These are phyloP conservation scores for Pyralis farinalis DNA, from an alignment of 2,888 invertebrate genomes.

Conservation along the genomic window DNA sequence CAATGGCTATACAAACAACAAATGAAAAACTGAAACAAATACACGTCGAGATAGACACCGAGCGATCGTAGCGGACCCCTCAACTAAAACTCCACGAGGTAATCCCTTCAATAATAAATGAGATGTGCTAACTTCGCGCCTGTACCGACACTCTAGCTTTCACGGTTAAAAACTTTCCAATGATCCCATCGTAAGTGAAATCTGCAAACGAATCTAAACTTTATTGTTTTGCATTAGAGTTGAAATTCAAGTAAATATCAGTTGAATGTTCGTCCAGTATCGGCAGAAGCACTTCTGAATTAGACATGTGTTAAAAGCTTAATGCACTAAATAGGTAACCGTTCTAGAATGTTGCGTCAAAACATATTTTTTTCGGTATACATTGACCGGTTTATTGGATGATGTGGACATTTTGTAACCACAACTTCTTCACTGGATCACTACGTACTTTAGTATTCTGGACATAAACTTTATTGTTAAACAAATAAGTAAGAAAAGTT, in stretches of 20 bases:
- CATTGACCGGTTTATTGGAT: constrained; percentile 22
- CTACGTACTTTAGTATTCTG: no score
- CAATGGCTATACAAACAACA: no score
- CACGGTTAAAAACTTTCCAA: constrained; percentile 51
- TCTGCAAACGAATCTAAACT: constrained; percentile 27
- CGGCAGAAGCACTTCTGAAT: constrained; percentile 51
- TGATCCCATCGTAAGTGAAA: constrained; percentile 38
- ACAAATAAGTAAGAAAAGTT: no score
- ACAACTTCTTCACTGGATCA: no score
- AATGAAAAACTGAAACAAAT: background rate
- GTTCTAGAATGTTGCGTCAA: constrained; percentile 38
- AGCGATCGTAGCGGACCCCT: constrained; percentile 21
- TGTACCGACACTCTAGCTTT: constrained; percentile 61
- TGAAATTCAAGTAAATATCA: constrained; percentile 14
- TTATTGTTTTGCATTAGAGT: constrained; percentile 18
- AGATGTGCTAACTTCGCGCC: constrained; percentile 72
- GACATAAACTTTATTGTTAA: no score
- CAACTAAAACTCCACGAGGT: constrained; percentile 42
- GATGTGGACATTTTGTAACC: no score
- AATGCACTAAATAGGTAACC: constrained; percentile 67
- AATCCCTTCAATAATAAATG: constrained; percentile 77
- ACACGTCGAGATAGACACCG: background rate
- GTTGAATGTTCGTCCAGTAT: constrained; percentile 31
- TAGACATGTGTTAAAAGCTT: constrained; percentile 76
- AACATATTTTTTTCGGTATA: constrained; percentile 34